phyloP scores from a whole-genome alignment of 2,888 invertebrate species.

The Heliconius erato region DNA sequence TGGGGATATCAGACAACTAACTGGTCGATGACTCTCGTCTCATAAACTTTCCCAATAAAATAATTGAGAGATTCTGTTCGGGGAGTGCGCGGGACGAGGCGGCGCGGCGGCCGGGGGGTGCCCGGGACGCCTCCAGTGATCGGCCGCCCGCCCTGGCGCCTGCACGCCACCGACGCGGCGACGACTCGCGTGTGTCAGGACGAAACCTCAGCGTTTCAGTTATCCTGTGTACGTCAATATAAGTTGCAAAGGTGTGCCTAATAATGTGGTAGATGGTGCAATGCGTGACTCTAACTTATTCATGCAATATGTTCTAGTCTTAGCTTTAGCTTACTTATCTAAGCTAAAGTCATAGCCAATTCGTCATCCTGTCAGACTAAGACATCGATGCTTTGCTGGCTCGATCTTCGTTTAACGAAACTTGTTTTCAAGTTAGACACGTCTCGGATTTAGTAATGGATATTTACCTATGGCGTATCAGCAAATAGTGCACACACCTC shows the following conservation, averaged over 20 bases:
- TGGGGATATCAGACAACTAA: conserved; percentile 67
- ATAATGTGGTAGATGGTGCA: background rate
- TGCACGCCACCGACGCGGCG: conserved; percentile 64
- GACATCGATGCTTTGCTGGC: conserved; percentile 47
- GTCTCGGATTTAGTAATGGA: conserved; percentile 46
- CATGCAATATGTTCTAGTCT: conserved; percentile 37
- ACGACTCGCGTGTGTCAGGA: conserved; percentile 58
- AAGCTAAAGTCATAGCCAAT: conserved; percentile 59
- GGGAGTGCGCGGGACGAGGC: conserved; percentile 62
- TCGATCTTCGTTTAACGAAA: conserved; percentile 39
- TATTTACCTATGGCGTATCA: conserved; percentile 37
- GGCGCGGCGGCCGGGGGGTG: conserved; percentile 69
- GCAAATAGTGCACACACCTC: conserved; percentile 18
- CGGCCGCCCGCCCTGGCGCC: conserved; percentile 78
- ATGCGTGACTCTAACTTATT: background rate
- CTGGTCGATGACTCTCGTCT: conserved; percentile 76
- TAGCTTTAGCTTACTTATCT: conserved; percentile 46
- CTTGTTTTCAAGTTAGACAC: conserved; percentile 26
- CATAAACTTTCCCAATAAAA: conserved; percentile 85
- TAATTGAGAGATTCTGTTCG: conserved; percentile 82
- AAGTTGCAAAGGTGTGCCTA: conserved; percentile 11
- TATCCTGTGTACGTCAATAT: conserved; percentile 51
- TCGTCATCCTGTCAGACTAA: conserved; percentile 60
- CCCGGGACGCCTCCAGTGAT: conserved; percentile 69
- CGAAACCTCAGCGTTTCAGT: conserved; percentile 60